Base-by-base conservation (phyloP, 2,797 vertebrate genomes). In the Protosalanx chinensis region DNA sequence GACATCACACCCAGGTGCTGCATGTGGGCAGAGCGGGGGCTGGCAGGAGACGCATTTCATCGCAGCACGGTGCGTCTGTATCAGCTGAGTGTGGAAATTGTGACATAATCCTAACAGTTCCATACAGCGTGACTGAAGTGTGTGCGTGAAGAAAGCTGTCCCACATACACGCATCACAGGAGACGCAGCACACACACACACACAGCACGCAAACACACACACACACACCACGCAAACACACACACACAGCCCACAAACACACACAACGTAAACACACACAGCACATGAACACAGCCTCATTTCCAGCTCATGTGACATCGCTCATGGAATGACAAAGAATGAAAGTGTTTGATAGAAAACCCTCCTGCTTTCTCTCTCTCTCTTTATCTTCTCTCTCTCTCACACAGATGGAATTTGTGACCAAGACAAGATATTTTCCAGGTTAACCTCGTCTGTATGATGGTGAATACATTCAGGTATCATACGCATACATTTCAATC, bases 91-190 rank as follows among this genome's bases (percentile, higher is more conserved):
- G 71, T 75, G 69, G 63, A 59, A 60, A 57, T 57, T 33, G 71
- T 63, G 79, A 81, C 78, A 62, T 76, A 72, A 81, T 81, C 79
- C 51, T 35, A 64, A 67, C 61, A 64, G 70, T 53, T 16, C 51
- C 15, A 53, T 4, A 53, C 51, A 53, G 59, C 66, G 8, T 64
- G 49, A 68, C 33, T 16, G 30, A 60, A 53, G 60, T 33, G 37
- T 68, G 72, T 68, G 35, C 20, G 27, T 59, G 71, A 58, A 67
- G 18, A 35, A 51, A 23, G 49, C 35, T 16, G 49, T 49, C 69
- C 33, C 29, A 74, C 68, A 51, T 53, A 57, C 41, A 73, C 53
- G 1, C 29, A 51, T 57, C 33, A 51, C 35, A 37, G 4, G 35
- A 1, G 6, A 37, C 5, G 10, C 35, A 8, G 2, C 33, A 33